Evolutionary conservation across 2,888 invertebrate genomes (phyloP).

Genomic region (Macrophya annulata): DNA sequence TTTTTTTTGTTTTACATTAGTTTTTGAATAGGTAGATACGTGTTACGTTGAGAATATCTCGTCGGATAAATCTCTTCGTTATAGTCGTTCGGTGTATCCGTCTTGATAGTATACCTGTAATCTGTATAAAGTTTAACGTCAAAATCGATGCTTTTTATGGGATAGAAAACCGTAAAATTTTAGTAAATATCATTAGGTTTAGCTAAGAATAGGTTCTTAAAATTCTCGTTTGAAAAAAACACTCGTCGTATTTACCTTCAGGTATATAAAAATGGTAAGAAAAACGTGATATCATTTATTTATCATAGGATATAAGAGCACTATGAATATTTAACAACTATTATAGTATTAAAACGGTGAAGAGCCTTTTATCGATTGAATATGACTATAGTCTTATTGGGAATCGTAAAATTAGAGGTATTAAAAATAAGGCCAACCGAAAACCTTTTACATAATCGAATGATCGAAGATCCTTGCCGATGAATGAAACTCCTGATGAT

Average conservation of each 20-base stretch:
- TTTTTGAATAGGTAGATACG: not conserved
- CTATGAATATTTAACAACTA: conserved; percentile 38
- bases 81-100: not conserved
- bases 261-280: no score
- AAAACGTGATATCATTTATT: not conserved
- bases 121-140: not conserved
- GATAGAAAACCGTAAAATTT: not conserved
- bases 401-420: conserved; percentile 40
- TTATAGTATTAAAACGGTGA: not conserved
- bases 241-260: not conserved
- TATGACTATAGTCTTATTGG: conserved; percentile 19
- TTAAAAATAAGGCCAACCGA: not conserved
- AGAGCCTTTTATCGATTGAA: conserved; percentile 15
- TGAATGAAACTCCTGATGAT: not conserved
- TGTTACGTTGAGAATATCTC: not conserved
- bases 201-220: not conserved
- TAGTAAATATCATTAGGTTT: no score
- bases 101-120: not conserved
- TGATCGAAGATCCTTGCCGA: not conserved
- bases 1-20: not conserved
- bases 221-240: not conserved
- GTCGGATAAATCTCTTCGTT: not conserved
- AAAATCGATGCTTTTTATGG: conserved; percentile 27
- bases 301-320: not conserved
- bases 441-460: conserved; percentile 12